phyloP scores from a whole-genome alignment of 2,113 vertebrate species.

The Cyprinodon tularosa region DNA sequence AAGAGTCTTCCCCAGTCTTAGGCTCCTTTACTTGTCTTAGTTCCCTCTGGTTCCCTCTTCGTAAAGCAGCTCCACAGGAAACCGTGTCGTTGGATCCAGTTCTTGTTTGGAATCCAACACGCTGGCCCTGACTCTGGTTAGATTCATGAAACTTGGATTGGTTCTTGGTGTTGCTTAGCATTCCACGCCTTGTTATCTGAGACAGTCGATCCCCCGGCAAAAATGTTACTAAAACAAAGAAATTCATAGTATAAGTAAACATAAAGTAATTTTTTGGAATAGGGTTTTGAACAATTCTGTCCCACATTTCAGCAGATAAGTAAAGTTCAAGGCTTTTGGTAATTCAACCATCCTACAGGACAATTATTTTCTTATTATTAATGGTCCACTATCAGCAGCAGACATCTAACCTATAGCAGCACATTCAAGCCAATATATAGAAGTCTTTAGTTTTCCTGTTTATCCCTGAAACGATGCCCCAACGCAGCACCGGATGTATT shows the following conservation, averaged over 20 bases:
- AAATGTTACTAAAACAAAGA: conserved; percentile 57
- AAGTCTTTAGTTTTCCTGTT: too few species aligned
- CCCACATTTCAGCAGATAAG: neutral
- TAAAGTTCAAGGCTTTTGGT: neutral
- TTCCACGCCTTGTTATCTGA: conserved; percentile 77
- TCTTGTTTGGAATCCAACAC: conserved; percentile 17
- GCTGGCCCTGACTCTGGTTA: conserved; percentile 19
- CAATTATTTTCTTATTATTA: neutral
- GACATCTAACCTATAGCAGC: neutral
- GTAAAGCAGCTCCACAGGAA: neutral
- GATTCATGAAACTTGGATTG: conserved; percentile 3
- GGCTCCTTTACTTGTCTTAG: conserved; percentile 53
- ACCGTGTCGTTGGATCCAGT: neutral
- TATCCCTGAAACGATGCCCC: neutral
- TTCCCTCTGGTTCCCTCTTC: conserved; percentile 23
- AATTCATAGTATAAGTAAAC: neutral
- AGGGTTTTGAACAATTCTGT: neutral
- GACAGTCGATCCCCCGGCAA: conserved; percentile 76
- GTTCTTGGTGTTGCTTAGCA: conserved; percentile 56
- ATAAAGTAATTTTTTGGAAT: neutral
- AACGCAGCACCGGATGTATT: neutral
- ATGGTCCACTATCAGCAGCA: neutral
- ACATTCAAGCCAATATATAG: neutral
- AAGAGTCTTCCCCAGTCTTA: conserved; percentile 43
- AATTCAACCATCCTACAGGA: neutral